A percentile compares a stretch with the other conserved stretches of the same genome.
Conservation (phyloP, 2,888 invertebrate species). For the Antitype chi region DNA sequence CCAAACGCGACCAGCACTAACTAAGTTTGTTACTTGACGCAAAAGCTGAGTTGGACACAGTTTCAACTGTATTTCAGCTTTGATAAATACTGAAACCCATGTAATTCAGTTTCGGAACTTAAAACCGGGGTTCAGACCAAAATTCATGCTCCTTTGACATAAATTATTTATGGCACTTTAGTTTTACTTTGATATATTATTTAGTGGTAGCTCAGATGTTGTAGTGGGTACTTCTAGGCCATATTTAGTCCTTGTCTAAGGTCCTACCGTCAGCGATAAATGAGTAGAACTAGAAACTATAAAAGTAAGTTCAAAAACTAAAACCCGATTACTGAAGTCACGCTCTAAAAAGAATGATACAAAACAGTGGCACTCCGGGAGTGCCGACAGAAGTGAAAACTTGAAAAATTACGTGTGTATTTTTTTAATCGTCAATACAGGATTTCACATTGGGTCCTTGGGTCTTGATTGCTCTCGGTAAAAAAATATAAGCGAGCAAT, state of each 20-base stretch:
- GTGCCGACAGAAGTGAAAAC: too few relatives aligned
- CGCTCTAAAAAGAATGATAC: too few relatives aligned
- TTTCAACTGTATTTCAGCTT: constrained; percentile 69
- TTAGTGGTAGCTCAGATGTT: constrained; percentile 16
- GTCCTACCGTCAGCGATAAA: neutral
- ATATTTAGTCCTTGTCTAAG: neutral
- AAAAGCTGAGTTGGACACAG: constrained; percentile 52
- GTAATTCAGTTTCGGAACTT: constrained; percentile 62
- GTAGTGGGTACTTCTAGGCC: neutral
- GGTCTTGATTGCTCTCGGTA: too few relatives aligned
- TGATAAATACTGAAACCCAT: constrained; percentile 69
- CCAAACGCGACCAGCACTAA: constrained; percentile 44
- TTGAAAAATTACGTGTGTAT: too few relatives aligned
- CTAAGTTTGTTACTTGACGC: constrained; percentile 49
- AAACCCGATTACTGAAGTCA: too few relatives aligned
- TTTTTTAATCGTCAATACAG: too few relatives aligned
- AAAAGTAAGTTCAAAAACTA: too few relatives aligned
- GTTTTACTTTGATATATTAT: constrained; percentile 44
- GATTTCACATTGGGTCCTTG: too few relatives aligned
- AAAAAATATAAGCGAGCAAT: too few relatives aligned
- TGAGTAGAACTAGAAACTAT: neutral
- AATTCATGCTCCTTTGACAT: constrained; percentile 59
- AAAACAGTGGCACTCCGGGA: too few relatives aligned
- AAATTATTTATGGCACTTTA: constrained; percentile 48
- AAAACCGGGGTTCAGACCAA: constrained; percentile 52